Conservation (phyloP, 1,140 invertebrate genomes). For the Zaprionus vittiger region DNA sequence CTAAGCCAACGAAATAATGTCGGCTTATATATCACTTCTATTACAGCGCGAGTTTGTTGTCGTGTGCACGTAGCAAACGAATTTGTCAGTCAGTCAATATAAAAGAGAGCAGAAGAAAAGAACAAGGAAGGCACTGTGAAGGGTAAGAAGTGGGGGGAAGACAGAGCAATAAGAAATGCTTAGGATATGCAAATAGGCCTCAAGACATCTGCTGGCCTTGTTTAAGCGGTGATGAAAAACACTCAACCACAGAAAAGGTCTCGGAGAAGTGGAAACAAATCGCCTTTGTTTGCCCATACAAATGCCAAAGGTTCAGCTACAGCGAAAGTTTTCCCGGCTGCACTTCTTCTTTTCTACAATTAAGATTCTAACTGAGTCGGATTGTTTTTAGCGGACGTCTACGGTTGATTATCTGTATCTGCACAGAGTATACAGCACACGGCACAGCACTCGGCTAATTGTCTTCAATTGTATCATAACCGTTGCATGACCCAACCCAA, state of each 20-base stretch:
- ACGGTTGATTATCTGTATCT: constrained; percentile 34
- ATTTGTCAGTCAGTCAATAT: constrained; percentile 60
- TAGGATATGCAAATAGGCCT: constrained; percentile 41
- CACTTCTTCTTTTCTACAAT: constrained; percentile 7
- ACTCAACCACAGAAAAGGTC: background rate
- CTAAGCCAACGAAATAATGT: constrained; percentile 44
- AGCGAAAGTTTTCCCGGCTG: constrained; percentile 40
- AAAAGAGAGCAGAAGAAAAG: constrained; percentile 16
- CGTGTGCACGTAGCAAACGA: constrained; percentile 52
- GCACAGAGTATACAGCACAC: constrained; percentile 10
- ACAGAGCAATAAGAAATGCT: constrained; percentile 25
- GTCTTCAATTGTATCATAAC: constrained; percentile 80
- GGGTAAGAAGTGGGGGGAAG: background rate
- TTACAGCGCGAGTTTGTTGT: constrained; percentile 14
- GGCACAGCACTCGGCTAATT: constrained; percentile 62
- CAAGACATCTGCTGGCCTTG: constrained; percentile 3
- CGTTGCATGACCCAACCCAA: constrained; percentile 74
- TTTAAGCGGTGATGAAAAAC: constrained; percentile 1
- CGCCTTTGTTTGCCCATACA: constrained; percentile 22
- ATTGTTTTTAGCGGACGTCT: constrained; percentile 35
- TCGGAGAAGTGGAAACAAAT: constrained; percentile 24
- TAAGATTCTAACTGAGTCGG: constrained; percentile 34
- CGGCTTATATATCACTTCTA: constrained; percentile 22
- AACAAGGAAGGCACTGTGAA: background rate
- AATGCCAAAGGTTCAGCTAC: constrained; percentile 24